phyloP scores from a whole-genome alignment of 2,888 invertebrate species.

The Eilema griseolum region DNA sequence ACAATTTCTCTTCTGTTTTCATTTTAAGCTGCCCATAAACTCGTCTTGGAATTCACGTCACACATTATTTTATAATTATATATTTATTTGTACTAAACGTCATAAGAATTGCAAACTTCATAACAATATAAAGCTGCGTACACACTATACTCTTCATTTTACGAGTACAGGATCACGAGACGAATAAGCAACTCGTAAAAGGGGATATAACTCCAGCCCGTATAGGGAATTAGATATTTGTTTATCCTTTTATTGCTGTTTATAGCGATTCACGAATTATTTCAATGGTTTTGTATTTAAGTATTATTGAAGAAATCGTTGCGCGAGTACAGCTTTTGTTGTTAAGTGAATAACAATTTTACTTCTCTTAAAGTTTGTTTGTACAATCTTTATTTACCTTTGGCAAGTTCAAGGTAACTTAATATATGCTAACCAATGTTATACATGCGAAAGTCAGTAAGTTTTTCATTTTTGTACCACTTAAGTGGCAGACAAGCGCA shows the following conservation, averaged over 20 bases:
- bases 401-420: not conserved
- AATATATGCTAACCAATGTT: not conserved
- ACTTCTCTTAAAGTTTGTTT: slow-evolving; percentile 1
- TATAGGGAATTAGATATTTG: slow-evolving; percentile 40
- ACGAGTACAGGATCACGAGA: slow-evolving; percentile 17
- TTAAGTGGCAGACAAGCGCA: no score
- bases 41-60: no score
- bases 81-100: not conserved
- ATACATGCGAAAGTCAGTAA: not conserved
- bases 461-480: no score
- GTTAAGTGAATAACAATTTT: slow-evolving; percentile 9
- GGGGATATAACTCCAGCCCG: slow-evolving; percentile 37
- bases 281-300: slow-evolving; percentile 32
- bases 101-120: slow-evolving; percentile 1
- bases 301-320: slow-evolving; percentile 24
- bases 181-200: slow-evolving; percentile 43
- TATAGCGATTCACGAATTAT: slow-evolving; percentile 40
- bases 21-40: no score
- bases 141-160: slow-evolving; percentile 13
- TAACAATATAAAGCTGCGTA: slow-evolving; percentile 12
- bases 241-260: slow-evolving; percentile 41
- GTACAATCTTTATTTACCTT: not conserved
- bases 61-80: no score
- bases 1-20: no score
- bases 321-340: slow-evolving; percentile 5